phyloP scores from a whole-genome alignment of 2,888 invertebrate genomes.

The Micoletzkya japonica region DNA sequence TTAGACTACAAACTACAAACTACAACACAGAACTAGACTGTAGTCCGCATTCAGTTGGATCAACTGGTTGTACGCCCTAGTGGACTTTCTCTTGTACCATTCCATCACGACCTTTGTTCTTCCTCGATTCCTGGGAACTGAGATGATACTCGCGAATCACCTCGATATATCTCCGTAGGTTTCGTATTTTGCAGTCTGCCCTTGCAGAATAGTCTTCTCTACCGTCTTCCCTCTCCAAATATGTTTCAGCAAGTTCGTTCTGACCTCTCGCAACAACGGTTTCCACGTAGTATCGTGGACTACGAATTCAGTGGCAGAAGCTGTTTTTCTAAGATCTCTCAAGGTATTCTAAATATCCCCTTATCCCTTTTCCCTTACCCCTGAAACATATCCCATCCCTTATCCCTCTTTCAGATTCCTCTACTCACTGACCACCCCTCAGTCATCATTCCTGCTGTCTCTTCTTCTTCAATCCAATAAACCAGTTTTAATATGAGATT shows the following conservation, averaged over 20 bases:
- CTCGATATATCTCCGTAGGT: constrained; percentile 68
- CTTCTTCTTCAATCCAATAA: too few relatives aligned
- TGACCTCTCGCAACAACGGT: not conserved
- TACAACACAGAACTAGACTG: not conserved
- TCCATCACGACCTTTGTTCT: not conserved
- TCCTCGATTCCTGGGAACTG: constrained; percentile 70
- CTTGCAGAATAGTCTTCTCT: not conserved
- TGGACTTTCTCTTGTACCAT: constrained; percentile 6
- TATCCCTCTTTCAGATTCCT: constrained; percentile 1
- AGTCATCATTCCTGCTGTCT: constrained; percentile 1
- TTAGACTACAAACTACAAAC: not conserved
- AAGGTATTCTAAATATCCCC: not conserved
- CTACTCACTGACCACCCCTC: constrained; percentile 21
- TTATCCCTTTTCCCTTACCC: not conserved
- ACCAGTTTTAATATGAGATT: too few relatives aligned
- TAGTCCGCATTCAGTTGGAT: constrained; percentile 8
- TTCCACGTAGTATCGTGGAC: constrained; percentile 26
- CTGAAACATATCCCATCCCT: not conserved
- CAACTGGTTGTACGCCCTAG: constrained; percentile 19
- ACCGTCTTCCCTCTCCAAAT: not conserved
- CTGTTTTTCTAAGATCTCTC: not conserved
- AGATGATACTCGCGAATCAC: constrained; percentile 76
- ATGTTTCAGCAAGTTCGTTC: constrained; percentile 13
- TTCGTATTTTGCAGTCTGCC: not conserved
- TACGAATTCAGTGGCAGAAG: constrained; percentile 13